Percentiles rank a stretch among this genome's conserved stretches.
Evolutionary conservation across 2,113 vertebrate species (phyloP).

Genomic region (Suricata suricatta): DNA sequence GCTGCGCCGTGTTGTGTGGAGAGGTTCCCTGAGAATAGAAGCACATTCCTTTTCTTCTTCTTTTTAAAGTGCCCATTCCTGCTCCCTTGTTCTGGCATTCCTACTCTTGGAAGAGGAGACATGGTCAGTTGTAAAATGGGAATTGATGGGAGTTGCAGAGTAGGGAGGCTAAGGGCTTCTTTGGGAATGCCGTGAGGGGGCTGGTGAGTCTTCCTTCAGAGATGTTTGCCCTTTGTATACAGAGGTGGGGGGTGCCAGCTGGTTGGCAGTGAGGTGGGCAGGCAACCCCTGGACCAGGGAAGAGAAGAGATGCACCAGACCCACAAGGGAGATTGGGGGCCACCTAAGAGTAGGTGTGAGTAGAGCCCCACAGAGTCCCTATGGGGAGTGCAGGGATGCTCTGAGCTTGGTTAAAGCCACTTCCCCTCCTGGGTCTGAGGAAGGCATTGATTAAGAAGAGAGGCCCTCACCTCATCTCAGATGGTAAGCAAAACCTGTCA

Average conservation of each 20-base stretch:
- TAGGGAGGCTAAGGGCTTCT: background rate
- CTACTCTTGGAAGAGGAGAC: background rate
- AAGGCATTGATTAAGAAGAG: background rate
- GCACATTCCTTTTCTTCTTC: background rate
- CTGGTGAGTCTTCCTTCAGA: background rate
- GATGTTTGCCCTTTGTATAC: background rate
- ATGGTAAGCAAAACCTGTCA: background rate
- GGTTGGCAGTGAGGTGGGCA: background rate
- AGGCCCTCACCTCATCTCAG: background rate
- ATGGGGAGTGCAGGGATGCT: background rate
- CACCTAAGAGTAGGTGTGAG: rapidly evolving
- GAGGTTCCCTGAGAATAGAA: slow-evolving; percentile 48
- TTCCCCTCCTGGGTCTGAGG: background rate
- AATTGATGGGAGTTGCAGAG: background rate
- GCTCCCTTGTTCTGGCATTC: background rate
- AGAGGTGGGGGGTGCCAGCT: background rate
- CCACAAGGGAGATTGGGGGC: background rate
- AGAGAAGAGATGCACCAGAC: background rate
- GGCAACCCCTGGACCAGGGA: too few relatives aligned
- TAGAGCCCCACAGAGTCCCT: background rate
- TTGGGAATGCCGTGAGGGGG: rapidly evolving
- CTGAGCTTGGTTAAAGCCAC: background rate
- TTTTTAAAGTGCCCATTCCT: background rate
- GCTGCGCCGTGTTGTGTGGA: background rate
- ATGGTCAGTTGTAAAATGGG: background rate